Evolutionary conservation across 1,140 invertebrate genomes (phyloP).

Genomic region (Oedothorax gibbosus): DNA sequence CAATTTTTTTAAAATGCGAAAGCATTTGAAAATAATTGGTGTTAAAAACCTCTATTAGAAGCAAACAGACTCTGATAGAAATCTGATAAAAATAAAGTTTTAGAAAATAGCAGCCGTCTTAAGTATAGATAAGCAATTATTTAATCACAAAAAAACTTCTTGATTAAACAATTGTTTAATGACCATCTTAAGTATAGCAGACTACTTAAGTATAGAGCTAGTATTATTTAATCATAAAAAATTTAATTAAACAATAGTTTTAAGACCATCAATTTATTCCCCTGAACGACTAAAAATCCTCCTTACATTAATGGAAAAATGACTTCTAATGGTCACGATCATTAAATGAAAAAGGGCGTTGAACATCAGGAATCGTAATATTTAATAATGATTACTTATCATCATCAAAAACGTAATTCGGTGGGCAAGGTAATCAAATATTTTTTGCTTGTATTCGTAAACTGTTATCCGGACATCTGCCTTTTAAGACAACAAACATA

Average conservation of each 20-base stretch:
- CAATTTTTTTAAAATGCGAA: too few species aligned
- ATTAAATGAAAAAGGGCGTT: conserved; percentile 17
- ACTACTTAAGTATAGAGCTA: too few species aligned
- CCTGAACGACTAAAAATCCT: not conserved
- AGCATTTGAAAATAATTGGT: too few species aligned
- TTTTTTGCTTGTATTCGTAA: not conserved
- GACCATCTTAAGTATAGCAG: too few species aligned
- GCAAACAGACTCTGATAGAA: too few species aligned
- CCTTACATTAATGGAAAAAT: not conserved
- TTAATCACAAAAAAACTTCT: too few species aligned
- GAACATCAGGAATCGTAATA: not conserved
- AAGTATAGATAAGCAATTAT: too few species aligned
- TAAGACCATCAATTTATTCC: not conserved
- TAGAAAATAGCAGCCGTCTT: too few species aligned
- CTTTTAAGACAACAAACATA: not conserved
- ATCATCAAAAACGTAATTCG: not conserved
- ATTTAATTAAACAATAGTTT: not conserved
- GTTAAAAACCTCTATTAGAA: too few species aligned
- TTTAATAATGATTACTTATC: conserved; percentile 11
- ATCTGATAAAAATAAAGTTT: too few species aligned
- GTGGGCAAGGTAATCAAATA: not conserved
- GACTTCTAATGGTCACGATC: not conserved
- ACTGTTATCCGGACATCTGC: conserved; percentile 7
- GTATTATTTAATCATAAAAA: too few species aligned
- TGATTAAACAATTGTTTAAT: too few species aligned